phyloP scores from a whole-genome alignment of 2,888 invertebrate species.

The Philereme vetulata region DNA sequence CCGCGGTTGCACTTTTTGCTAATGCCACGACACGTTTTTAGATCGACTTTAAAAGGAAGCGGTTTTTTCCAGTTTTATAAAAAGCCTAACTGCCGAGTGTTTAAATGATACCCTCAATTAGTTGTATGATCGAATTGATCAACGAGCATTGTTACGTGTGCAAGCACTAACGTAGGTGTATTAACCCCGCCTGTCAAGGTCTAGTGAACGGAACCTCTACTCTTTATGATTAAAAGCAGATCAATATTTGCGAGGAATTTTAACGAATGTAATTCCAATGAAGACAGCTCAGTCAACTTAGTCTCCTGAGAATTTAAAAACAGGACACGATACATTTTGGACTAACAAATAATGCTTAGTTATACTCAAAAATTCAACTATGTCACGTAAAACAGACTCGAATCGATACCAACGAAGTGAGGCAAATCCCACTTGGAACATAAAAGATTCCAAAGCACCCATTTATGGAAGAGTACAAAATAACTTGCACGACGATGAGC shows the following conservation, averaged over 20 bases:
- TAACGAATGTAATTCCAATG: neutral
- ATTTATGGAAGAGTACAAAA: constrained; percentile 39
- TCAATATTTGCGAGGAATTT: constrained; percentile 23
- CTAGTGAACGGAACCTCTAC: constrained; percentile 40
- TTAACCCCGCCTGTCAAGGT: constrained; percentile 40
- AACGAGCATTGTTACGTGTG: constrained; percentile 38
- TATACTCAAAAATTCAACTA: constrained; percentile 7
- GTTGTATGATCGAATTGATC: constrained; percentile 31
- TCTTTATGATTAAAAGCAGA: constrained; percentile 34
- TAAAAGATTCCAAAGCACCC: constrained; percentile 30
- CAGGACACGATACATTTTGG: neutral
- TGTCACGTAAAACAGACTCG: constrained; percentile 15
- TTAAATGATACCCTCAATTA: constrained; percentile 21
- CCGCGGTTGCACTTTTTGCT: constrained; percentile 10
- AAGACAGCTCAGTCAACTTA: constrained; percentile 1
- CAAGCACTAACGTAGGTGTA: constrained; percentile 34
- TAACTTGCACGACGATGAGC: constrained; percentile 42
- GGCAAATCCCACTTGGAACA: constrained; percentile 22
- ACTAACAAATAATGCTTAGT: neutral
- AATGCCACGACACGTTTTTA: neutral
- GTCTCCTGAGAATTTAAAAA: neutral
- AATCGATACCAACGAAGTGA: constrained; percentile 31
- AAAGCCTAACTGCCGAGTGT: constrained; percentile 19
- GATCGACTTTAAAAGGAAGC: too few relatives aligned
- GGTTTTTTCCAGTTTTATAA: constrained; percentile 24